These are phyloP conservation scores for Notolabrus celidotus DNA, from an alignment of 2,797 vertebrate genomes.

Conservation along the genomic window DNA sequence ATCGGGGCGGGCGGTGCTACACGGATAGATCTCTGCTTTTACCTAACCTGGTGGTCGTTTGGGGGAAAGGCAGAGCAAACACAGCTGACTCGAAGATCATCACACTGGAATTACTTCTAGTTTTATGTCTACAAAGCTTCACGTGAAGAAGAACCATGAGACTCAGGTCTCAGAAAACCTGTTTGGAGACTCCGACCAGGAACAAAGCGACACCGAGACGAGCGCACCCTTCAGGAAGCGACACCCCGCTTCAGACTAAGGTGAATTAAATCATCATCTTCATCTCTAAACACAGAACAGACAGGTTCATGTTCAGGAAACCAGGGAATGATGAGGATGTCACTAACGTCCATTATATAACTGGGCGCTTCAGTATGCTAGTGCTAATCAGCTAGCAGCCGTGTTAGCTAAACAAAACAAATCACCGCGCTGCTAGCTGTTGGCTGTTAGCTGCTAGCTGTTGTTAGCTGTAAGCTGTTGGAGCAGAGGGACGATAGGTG, in stretches of 20 bases:
- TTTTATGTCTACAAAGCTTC: neutral
- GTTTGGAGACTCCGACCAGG: slow-evolving; percentile 48
- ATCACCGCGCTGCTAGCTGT: slow-evolving; percentile 13
- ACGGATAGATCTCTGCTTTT: rapidly evolving
- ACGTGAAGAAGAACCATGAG: slow-evolving; percentile 70
- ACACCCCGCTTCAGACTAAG: slow-evolving; percentile 34
- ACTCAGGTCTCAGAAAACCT: slow-evolving; percentile 77
- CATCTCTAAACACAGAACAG: too few species aligned
- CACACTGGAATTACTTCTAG: rapidly evolving
- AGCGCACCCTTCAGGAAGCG: slow-evolving; percentile 8
- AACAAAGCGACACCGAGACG: slow-evolving; percentile 44
- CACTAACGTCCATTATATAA: too few species aligned
- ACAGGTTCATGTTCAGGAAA: too few species aligned
- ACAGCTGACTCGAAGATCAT: neutral
- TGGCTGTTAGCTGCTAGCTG: slow-evolving; percentile 28
- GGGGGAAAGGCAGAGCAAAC: neutral
- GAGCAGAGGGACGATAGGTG: neutral
- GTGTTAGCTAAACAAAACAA: slow-evolving; percentile 1
- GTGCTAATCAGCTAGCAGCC: slow-evolving; percentile 17
- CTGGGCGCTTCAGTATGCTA: neutral
- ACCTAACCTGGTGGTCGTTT: neutral
- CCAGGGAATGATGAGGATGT: too few species aligned
- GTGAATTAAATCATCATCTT: too few species aligned
- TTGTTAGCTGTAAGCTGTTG: too few species aligned
- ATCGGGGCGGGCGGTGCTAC: slow-evolving; percentile 60